phyloP scores from a whole-genome alignment of 2,888 invertebrate genomes.

The Eupithecia insigniata region DNA sequence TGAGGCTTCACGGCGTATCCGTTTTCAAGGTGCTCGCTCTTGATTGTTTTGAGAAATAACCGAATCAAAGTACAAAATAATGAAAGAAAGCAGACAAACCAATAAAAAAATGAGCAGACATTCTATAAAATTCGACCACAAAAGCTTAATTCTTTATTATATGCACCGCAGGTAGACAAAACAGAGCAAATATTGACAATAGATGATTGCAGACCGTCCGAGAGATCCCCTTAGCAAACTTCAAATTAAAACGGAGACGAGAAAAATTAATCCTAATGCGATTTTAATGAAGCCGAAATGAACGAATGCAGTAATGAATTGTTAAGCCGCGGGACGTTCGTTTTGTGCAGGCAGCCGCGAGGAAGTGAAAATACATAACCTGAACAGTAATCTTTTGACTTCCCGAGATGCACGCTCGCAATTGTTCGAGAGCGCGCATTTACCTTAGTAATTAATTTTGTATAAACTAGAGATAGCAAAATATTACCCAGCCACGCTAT shows the following conservation, averaged over 20 bases:
- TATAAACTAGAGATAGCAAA: constrained; percentile 44
- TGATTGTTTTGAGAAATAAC: constrained; percentile 34
- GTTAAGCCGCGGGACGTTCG: constrained; percentile 74
- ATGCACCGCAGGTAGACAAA: constrained; percentile 71
- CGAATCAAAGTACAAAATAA: not conserved
- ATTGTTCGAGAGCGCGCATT: constrained; percentile 44
- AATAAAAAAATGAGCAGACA: not conserved
- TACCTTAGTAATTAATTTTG: constrained; percentile 49
- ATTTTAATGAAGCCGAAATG: constrained; percentile 83
- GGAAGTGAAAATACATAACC: constrained; percentile 59
- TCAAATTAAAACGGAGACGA: constrained; percentile 82
- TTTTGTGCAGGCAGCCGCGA: constrained; percentile 62
- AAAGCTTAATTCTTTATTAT: constrained; percentile 55
- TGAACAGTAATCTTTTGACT: constrained; percentile 35
- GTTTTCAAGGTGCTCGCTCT: constrained; percentile 61
- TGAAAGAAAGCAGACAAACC: not conserved
- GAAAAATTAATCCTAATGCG: constrained; percentile 85
- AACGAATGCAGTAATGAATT: constrained; percentile 82
- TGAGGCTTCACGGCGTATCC: constrained; percentile 80
- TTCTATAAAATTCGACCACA: constrained; percentile 14
- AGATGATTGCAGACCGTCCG: constrained; percentile 79
- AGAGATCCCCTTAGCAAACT: constrained; percentile 77
- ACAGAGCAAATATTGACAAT: constrained; percentile 80
- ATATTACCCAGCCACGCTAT: constrained; percentile 53
- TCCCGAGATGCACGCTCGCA: constrained; percentile 41